Evolutionary conservation across 2,113 vertebrate species (phyloP).

Genomic region (Cyprinodon brontotheroides): DNA sequence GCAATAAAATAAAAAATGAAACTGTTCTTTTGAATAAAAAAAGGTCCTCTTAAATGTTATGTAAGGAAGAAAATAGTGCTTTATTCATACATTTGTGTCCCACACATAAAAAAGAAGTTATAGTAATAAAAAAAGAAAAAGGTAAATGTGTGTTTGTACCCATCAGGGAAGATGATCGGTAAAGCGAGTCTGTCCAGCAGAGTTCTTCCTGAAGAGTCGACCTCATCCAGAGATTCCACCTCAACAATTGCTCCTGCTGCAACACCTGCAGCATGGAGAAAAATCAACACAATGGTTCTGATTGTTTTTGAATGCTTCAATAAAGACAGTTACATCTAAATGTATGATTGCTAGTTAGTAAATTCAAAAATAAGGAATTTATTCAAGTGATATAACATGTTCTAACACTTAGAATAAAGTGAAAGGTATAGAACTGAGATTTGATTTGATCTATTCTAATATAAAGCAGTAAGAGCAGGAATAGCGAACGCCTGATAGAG

Average conservation of each 20-base stretch:
- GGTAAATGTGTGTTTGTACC: constrained; percentile 75
- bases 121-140: background rate
- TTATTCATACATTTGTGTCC: background rate
- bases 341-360: no score
- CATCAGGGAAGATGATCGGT: constrained; percentile 96
- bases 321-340: no score
- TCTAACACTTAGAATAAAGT: background rate
- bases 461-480: no score
- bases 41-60: background rate
- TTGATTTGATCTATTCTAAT: background rate
- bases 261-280: constrained; percentile 80
- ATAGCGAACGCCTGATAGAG: no score
- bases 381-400: background rate
- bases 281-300: background rate
- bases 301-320: background rate
- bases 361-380: no score
- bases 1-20: background rate
- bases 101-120: background rate
- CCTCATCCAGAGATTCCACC: constrained; percentile 88
- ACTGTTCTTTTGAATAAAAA: background rate
- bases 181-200: constrained; percentile 93
- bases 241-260: constrained; percentile 87
- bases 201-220: constrained; percentile 90
- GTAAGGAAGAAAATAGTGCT: background rate
- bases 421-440: background rate